Evolutionary conservation across 2,888 invertebrate genomes (phyloP).

Genomic region (Amblyjoppa proteus): DNA sequence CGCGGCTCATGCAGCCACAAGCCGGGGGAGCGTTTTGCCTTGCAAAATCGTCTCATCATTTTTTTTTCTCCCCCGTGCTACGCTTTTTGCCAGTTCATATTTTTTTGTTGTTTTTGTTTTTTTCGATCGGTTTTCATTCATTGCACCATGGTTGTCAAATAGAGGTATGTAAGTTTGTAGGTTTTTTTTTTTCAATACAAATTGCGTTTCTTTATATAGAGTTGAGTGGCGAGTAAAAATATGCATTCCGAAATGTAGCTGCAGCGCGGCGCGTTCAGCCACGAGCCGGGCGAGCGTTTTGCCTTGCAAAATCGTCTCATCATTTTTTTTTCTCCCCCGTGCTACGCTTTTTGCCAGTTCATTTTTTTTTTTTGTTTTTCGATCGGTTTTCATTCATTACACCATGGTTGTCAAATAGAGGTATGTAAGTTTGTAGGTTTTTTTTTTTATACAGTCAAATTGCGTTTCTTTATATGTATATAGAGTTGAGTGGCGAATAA

Average conservation of each 20-base stretch:
- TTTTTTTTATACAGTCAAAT: too few species aligned
- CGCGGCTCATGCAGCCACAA: constrained; percentile 15
- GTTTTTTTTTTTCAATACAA: too few species aligned
- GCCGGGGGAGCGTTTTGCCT: constrained; percentile 73
- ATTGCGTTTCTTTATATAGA: too few species aligned
- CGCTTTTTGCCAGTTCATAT: constrained; percentile 46
- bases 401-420: too few species aligned
- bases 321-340: constrained; percentile 68
- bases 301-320: constrained; percentile 74
- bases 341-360: constrained; percentile 51
- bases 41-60: constrained; percentile 73
- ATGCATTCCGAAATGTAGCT: neutral
- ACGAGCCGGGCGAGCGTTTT: constrained; percentile 71
- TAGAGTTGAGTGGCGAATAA: too few species aligned
- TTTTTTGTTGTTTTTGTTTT: constrained; percentile 63
- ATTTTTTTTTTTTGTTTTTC: constrained; percentile 52
- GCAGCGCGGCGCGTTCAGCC: constrained; percentile 16
- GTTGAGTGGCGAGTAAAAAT: neutral
- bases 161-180: neutral
- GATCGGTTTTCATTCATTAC: neutral
- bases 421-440: too few species aligned
- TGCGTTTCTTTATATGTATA: too few species aligned
- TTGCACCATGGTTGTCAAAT: neutral
- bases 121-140: neutral
- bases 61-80: constrained; percentile 68